Evolutionary conservation across 2,797 vertebrate species (phyloP).

Genomic region (Hypotaenidia okinawae): DNA sequence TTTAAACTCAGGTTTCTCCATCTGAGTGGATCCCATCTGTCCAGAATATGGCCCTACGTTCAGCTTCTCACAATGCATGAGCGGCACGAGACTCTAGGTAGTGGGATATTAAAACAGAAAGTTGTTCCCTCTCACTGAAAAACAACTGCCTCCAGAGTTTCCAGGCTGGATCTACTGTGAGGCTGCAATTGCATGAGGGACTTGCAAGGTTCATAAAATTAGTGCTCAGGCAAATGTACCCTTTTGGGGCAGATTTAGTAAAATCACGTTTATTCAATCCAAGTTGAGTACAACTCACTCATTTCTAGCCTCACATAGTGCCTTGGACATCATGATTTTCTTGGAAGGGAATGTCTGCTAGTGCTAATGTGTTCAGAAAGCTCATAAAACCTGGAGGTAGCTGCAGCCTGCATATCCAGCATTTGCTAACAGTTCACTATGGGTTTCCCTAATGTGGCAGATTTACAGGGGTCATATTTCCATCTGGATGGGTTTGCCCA

Average conservation of each 20-base stretch:
- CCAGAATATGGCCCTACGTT: not conserved
- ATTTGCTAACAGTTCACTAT: slow-evolving; percentile 3
- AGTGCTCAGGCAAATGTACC: not conserved
- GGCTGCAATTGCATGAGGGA: not conserved
- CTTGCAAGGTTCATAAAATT: not conserved
- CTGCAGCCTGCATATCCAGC: not conserved
- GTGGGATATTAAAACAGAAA: not conserved
- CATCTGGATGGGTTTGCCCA: slow-evolving; percentile 12
- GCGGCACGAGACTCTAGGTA: not conserved
- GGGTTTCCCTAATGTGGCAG: slow-evolving; percentile 18
- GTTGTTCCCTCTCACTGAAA: not conserved
- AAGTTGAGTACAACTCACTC: not conserved
- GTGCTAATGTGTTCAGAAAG: slow-evolving; percentile 18
- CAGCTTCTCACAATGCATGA: not conserved
- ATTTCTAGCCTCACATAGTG: not conserved
- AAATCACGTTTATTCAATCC: not conserved
- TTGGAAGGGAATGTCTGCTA: slow-evolving; percentile 32
- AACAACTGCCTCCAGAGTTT: not conserved
- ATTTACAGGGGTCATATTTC: slow-evolving; percentile 46
- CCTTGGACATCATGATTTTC: not conserved
- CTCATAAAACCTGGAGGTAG: slow-evolving; percentile 39
- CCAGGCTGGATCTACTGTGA: not conserved
- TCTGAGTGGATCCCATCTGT: not conserved
- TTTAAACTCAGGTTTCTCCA: not conserved
- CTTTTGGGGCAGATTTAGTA: slow-evolving; percentile 7